Conservation (phyloP, 2,888 invertebrate genomes). For the Epistrophe grossulariae region DNA sequence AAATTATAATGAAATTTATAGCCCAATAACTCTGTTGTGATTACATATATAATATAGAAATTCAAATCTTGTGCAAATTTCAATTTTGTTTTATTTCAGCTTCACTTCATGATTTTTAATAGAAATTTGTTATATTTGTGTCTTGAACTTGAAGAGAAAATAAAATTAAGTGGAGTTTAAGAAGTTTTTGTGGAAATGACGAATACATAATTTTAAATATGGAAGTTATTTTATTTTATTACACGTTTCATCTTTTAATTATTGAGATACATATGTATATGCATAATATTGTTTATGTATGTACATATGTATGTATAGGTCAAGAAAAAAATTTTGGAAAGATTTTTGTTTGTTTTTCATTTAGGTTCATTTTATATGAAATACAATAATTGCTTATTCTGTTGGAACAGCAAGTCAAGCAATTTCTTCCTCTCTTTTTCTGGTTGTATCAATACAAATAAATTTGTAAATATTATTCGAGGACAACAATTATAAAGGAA, state of each 20-base stretch:
- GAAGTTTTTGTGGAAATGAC: not conserved
- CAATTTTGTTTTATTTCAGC: not conserved
- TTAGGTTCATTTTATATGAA: not conserved
- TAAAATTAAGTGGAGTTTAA: not conserved
- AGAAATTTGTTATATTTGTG: not conserved
- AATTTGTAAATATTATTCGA: not conserved
- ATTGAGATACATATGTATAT: not conserved
- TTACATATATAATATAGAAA: not conserved
- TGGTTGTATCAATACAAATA: not conserved
- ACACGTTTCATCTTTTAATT: not conserved
- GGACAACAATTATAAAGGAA: too few relatives aligned
- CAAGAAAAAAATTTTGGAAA: too few relatives aligned
- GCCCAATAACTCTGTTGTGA: slow-evolving; percentile 14
- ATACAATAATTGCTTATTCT: not conserved
- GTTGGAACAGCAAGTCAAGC: not conserved
- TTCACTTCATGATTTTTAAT: not conserved
- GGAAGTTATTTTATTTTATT: not conserved
- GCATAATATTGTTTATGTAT: too few relatives aligned
- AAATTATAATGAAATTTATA: slow-evolving; percentile 15
- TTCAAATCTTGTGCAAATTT: slow-evolving; percentile 5
- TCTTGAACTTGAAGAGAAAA: not conserved
- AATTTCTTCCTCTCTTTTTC: not conserved
- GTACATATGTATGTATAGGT: too few relatives aligned
- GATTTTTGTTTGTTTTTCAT: not conserved
- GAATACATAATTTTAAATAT: not conserved